These are phyloP conservation scores for Sorex maritimensis DNA, from an alignment of 2,797 vertebrate species.

Conservation along the genomic window DNA sequence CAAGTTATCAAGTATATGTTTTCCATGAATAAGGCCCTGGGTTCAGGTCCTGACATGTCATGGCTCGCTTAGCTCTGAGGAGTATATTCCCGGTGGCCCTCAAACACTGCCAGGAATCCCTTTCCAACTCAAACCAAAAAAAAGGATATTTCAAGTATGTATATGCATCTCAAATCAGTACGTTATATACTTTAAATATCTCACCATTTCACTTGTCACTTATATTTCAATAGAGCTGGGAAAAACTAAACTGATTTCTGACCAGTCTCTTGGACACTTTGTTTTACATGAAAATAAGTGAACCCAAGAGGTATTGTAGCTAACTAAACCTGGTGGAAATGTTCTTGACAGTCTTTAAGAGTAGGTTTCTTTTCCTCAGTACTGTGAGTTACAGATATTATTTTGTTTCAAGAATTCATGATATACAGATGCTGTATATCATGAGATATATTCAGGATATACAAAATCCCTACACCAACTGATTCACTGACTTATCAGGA, in stretches of 20 bases:
- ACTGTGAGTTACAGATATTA: constrained; percentile 34
- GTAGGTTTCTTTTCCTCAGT: constrained; percentile 4
- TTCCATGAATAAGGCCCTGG: no score
- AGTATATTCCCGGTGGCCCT: no score
- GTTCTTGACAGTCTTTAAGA: constrained; percentile 17
- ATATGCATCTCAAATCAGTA: not conserved
- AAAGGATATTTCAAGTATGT: not conserved
- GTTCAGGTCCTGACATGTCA: no score
- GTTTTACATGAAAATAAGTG: not conserved
- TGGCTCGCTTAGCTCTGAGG: no score
- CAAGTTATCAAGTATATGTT: no score
- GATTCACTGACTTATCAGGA: not conserved
- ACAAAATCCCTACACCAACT: not conserved
- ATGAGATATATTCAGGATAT: no score
- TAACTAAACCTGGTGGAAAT: not conserved
- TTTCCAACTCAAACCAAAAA: no score
- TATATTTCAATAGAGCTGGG: not conserved
- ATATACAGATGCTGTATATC: not conserved
- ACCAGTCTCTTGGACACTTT: constrained; percentile 5
- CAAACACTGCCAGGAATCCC: no score
- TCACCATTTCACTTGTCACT: not conserved
- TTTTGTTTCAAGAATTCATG: constrained; percentile 19
- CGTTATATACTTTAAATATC: not conserved
- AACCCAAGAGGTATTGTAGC: not conserved
- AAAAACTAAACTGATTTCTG: not conserved